Evolutionary conservation across 1,140 invertebrate genomes (phyloP), one percentile per base, ranked within the genome.

Genomic region (Drosophila oshimai): DNA sequence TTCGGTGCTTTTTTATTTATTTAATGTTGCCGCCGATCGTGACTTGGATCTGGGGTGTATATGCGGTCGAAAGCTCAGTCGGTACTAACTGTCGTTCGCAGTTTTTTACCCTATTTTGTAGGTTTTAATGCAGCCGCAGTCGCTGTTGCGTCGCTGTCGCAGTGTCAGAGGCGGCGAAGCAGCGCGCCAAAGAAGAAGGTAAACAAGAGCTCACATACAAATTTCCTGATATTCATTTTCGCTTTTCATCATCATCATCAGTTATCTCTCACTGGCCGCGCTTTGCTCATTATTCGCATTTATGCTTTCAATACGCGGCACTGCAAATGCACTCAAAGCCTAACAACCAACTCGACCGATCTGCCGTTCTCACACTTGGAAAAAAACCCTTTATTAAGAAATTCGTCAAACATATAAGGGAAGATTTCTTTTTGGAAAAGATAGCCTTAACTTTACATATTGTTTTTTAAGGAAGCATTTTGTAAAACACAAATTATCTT

Each of bases 211-310:
- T 45, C 46, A 47, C 51, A 73, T 71, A 67, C 46, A 74, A 83
- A 45, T 64, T 83, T 77, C 53, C 80, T 79, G 54, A 81, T 74
- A 65, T 74, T 72, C 50, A 74, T 60, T 53, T 78, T 71, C 50
- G 67, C 50, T 54, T 67, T 75, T 41, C 55, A 51, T 45, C 58
- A 50, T 49, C 57, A 74, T 47, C 62, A 51, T 45, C 58, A 55
- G 61, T 74, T 74, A 74, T 75, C 53, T 74, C 58, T 74, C 67
- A 31, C 17, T 53, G 45, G 53, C 36, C 67, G 58, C 69, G 68
- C 62, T 86, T 84, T 86, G 80, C 81, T 88, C 77, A 81, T 87
- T 87, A 87, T 87, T 87, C 81, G 83, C 83, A 87, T 81, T 87
- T 88, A 74, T 87, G 81, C 81, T 80, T 79, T 84, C 60, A 24